Conservation (phyloP, 2,888 invertebrate genomes). For the Polyploca ridens region DNA sequence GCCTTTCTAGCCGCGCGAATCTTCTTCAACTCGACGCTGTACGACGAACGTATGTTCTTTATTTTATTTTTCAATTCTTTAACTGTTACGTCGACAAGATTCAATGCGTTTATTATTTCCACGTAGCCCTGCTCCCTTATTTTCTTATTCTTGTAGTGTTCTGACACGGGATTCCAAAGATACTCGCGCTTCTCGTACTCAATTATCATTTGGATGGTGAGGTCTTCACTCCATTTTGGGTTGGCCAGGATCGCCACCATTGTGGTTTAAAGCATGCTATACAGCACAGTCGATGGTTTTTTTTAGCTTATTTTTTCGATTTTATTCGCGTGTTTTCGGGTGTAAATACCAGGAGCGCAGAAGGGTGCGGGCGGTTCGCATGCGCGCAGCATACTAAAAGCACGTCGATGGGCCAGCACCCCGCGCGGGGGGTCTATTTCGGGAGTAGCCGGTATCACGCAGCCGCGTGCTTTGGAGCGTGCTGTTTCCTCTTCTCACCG, state of each 20-base stretch:
- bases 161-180: slow-evolving; percentile 80
- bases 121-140: slow-evolving; percentile 80
- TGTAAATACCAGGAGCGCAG: slow-evolving; percentile 70
- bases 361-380: slow-evolving; percentile 84
- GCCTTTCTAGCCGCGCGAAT: slow-evolving; percentile 82
- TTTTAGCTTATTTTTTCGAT: slow-evolving; percentile 44
- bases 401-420: slow-evolving; percentile 80
- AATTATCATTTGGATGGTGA: slow-evolving; percentile 81
- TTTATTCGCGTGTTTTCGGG: slow-evolving; percentile 64
- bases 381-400: slow-evolving; percentile 85
- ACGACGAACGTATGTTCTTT: slow-evolving; percentile 82
- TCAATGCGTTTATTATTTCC: slow-evolving; percentile 77
- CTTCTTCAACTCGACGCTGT: slow-evolving; percentile 82
- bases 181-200: slow-evolving; percentile 81
- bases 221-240: slow-evolving; percentile 82
- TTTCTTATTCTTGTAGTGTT: slow-evolving; percentile 81
- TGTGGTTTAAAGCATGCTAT: slow-evolving; percentile 66
- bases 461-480: slow-evolving; percentile 83
- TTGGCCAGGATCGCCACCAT: slow-evolving; percentile 81
- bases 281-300: slow-evolving; percentile 29
- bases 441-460: slow-evolving; percentile 82
- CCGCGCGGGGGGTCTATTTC: slow-evolving; percentile 81
- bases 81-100: slow-evolving; percentile 77
- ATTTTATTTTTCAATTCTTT: slow-evolving; percentile 83
- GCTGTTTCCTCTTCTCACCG: slow-evolving; percentile 81